phyloP scores from a whole-genome alignment of 30 jellyfish, hydroid and myxozoan species.

The Mastigias papua region DNA sequence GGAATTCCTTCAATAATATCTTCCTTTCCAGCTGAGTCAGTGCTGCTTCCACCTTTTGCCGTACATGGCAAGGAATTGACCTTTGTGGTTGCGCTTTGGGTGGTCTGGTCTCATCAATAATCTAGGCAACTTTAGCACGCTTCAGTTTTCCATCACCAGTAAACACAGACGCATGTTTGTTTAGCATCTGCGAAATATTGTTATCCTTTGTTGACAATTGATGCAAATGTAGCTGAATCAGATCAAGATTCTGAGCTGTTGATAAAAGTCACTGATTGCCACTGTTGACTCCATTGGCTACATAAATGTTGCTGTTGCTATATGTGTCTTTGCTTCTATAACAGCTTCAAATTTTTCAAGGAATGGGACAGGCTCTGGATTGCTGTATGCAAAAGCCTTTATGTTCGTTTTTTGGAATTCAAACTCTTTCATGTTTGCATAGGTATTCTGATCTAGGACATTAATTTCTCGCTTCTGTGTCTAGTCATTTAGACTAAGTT shows the following conservation, averaged over 20 bases:
- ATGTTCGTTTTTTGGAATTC: too few relatives aligned
- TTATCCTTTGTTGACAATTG: neutral
- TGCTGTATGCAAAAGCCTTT: too few relatives aligned
- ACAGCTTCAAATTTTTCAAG: neutral
- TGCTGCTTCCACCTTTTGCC: slow-evolving; percentile 16
- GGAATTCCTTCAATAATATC: slow-evolving; percentile 34
- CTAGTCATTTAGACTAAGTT: too few relatives aligned
- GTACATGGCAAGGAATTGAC: neutral
- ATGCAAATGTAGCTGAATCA: neutral
- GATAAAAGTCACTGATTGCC: neutral
- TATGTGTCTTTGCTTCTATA: neutral
- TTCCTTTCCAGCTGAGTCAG: neutral
- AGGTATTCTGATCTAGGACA: too few relatives aligned
- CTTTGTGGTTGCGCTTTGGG: neutral
- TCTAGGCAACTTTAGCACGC: neutral
- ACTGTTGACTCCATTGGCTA: neutral
- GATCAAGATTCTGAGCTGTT: neutral
- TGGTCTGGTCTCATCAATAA: neutral
- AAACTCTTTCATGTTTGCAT: too few relatives aligned
- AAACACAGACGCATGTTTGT: slow-evolving; percentile 2
- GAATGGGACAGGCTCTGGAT: neutral
- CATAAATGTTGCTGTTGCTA: too few relatives aligned
- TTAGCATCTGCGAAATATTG: neutral
- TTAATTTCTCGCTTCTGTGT: too few relatives aligned
- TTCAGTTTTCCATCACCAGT: slow-evolving; percentile 49